Base-by-base conservation (phyloP, 2,797 vertebrate species). In the Galago senegalensis region DNA sequence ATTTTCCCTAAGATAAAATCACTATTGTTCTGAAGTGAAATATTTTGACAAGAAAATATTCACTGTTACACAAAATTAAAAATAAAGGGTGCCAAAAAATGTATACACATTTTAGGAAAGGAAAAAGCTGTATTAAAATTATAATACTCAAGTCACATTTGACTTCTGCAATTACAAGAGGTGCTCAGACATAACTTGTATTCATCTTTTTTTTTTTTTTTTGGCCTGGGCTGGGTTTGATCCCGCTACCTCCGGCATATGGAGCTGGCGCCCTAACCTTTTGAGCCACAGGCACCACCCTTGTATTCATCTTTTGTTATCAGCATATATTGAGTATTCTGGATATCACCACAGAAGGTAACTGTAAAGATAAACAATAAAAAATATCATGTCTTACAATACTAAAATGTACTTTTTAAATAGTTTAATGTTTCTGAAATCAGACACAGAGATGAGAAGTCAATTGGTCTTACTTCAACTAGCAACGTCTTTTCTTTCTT, bases 401-500 rank as follows among this genome's bases (percentile, higher is more conserved):
- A n/a, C 11, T 56, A 79, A 79, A 79, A 79, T 79, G 49, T 23
- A 79, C 23, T 83, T 70, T 92, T 61, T 34, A 63, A 75, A 83
- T 37, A 65, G 43, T 77, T 87, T 43, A 79, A n/a, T 25, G 5
- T 58, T 72, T 61, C 53, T 72, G 84, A 96, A 87, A 87, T 69
- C 91, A 86, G 49, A 31, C 63, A 84, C 56, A 40, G 72, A 79
- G 61, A 87, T 70, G 9, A 96, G 49, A 90, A 61, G 76, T 61
- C 43, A 81, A 8, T 31, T 4, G 21, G 21, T 72, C 73, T 63
- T 25, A 40, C 56, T 87, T 73, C 31, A 81, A 81, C 56, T 72
- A 86, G 87, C 75, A 43, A 7, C 70, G 58, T 63, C 17, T 31
- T 91, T 93, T 67, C 77, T 92, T 92, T 76, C 88, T 91, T 65